A percentile compares a stretch with the other conserved stretches of the same genome.
These are phyloP conservation scores for Styela clava DNA, from an alignment of 23 tunicate genomes.

Conservation along the genomic window DNA sequence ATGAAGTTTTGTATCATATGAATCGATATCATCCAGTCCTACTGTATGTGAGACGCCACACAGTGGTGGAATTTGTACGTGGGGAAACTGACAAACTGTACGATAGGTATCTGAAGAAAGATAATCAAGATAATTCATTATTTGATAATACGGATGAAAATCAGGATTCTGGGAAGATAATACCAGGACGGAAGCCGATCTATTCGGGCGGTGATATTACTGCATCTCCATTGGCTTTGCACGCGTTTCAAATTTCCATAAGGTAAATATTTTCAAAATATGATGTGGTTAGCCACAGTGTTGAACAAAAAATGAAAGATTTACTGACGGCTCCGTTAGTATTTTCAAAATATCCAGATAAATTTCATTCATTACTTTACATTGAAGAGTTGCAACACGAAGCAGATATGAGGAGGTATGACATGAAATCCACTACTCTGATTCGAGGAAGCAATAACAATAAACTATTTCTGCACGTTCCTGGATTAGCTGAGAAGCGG, in stretches of 20 bases:
- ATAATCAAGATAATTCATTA: not conserved
- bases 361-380: conserved; percentile 31
- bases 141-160: not conserved
- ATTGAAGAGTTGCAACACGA: conserved; percentile 47
- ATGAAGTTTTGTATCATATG: not conserved
- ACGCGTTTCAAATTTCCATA: not conserved
- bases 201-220: not conserved
- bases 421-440: conserved; percentile 24
- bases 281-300: not conserved
- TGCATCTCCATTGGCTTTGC: not conserved
- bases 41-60: not conserved
- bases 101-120: not conserved
- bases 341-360: conserved; percentile 4
- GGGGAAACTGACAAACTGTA: not conserved
- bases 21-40: not conserved
- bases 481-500: conserved; percentile 38
- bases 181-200: not conserved
- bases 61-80: not conserved
- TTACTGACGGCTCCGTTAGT: not conserved
- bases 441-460: not conserved
- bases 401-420: conserved; percentile 39
- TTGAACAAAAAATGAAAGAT: too few species aligned
- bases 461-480: conserved; percentile 14
- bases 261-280: not conserved
- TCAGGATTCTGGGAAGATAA: not conserved